phyloP scores from a whole-genome alignment of 2,888 invertebrate genomes.

The Chesias legatella region DNA sequence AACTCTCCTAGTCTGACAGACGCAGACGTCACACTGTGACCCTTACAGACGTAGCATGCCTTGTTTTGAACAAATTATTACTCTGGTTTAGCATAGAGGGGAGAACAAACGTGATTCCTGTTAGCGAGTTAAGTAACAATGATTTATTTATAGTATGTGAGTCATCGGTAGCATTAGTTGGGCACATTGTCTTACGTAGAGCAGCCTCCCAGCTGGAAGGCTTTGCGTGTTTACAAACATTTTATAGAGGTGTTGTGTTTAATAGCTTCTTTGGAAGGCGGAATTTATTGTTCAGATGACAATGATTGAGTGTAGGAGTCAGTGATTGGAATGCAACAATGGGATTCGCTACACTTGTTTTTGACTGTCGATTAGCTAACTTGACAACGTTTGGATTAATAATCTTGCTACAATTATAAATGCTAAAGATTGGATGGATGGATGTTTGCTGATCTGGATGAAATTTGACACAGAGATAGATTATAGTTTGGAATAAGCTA shows the following conservation, averaged over 20 bases:
- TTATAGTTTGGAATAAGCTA: too few relatives aligned
- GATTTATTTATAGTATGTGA: constrained; percentile 73
- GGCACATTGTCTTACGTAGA: constrained; percentile 62
- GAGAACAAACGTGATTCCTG: constrained; percentile 71
- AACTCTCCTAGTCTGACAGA: constrained; percentile 49
- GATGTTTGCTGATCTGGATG: too few relatives aligned
- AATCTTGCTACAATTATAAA: too few relatives aligned
- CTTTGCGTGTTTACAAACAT: constrained; percentile 78
- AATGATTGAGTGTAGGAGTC: constrained; percentile 52
- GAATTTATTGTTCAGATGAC: constrained; percentile 56
- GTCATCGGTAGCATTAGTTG: constrained; percentile 70
- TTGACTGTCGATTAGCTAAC: constrained; percentile 1
- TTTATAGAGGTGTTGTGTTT: constrained; percentile 76
- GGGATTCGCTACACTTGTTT: constrained; percentile 22
- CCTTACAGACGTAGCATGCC: constrained; percentile 54
- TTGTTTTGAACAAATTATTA: constrained; percentile 78
- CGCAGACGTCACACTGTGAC: constrained; percentile 66
- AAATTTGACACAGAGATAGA: too few relatives aligned
- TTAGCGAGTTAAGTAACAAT: constrained; percentile 63
- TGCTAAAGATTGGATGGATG: too few relatives aligned
- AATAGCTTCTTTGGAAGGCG: constrained; percentile 73
- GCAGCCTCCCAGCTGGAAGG: constrained; percentile 64
- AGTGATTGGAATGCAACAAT: constrained; percentile 33
- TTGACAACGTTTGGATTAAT: not conserved
- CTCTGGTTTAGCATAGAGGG: constrained; percentile 74